These are phyloP conservation scores for Cactoblastis cactorum DNA, from an alignment of 2,888 invertebrate species.

Conservation along the genomic window DNA sequence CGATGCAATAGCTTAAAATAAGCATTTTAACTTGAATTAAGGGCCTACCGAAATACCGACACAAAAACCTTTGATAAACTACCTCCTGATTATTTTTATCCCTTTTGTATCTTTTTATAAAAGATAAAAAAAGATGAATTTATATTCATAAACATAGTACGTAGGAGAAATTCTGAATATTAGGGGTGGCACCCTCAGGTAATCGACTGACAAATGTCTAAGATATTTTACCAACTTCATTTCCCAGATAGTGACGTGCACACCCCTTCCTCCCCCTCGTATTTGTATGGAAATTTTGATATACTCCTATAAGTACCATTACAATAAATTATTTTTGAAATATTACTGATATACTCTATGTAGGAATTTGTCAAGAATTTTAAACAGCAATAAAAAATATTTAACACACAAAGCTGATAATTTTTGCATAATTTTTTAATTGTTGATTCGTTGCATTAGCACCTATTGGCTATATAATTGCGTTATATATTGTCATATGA, in stretches of 20 bases:
- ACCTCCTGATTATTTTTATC: not conserved
- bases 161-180: conserved; percentile 63
- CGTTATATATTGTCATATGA: too few species aligned
- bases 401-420: too few species aligned
- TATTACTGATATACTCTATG: not conserved
- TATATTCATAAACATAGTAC: conserved; percentile 66
- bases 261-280: conserved; percentile 13
- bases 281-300: conserved; percentile 13
- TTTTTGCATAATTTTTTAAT: too few species aligned
- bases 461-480: too few species aligned
- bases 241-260: conserved; percentile 46
- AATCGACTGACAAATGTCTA: conserved; percentile 77
- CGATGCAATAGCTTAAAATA: too few species aligned
- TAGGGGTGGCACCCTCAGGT: conserved; percentile 65
- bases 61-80: too few species aligned
- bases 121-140: conserved; percentile 33
- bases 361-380: too few species aligned
- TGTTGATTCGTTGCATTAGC: too few species aligned
- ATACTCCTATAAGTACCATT: not conserved
- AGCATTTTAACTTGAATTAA: too few species aligned
- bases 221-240: conserved; percentile 76
- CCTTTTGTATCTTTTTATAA: not conserved
- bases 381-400: too few species aligned
- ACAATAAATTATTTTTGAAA: too few species aligned
- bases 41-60: too few species aligned